A percentile compares a stretch with the other conserved stretches of the same genome.
These are phyloP conservation scores for Scaptodrosophila lebanonensis DNA, from an alignment of 1,140 invertebrate genomes.

Conservation along the genomic window DNA sequence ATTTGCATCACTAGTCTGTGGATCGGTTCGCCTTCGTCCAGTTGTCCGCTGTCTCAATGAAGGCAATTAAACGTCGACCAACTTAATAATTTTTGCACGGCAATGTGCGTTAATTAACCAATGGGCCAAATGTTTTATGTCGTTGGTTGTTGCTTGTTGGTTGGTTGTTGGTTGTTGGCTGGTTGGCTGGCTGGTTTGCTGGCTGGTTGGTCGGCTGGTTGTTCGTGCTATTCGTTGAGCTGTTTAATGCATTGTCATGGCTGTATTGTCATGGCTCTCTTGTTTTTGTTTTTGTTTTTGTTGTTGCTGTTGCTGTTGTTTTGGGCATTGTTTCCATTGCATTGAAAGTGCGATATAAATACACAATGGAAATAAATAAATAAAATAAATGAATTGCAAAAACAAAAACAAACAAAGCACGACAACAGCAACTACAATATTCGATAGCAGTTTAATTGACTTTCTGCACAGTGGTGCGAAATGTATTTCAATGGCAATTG, in stretches of 20 bases:
- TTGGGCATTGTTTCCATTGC: constrained; percentile 64
- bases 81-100: constrained; percentile 44
- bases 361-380: constrained; percentile 35
- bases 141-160: too few relatives aligned
- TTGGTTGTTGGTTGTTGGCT: too few relatives aligned
- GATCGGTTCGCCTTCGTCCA: too few relatives aligned
- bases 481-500: too few relatives aligned
- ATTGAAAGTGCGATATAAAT: constrained; percentile 44
- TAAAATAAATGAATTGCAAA: constrained; percentile 29
- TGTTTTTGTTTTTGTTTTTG: too few relatives aligned
- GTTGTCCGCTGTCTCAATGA: constrained; percentile 6
- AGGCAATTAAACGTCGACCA: constrained; percentile 38
- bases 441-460: constrained; percentile 59
- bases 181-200: too few relatives aligned
- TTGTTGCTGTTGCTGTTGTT: constrained; percentile 38
- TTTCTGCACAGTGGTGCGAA: constrained; percentile 7
- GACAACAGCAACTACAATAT: constrained; percentile 15
- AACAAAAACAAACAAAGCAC: constrained; percentile 28
- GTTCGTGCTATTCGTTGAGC: too few relatives aligned
- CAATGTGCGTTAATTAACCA: constrained; percentile 32
- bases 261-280: too few relatives aligned
- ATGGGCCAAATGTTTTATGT: neutral
- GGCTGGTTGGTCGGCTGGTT: too few relatives aligned
- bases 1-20: too few relatives aligned
- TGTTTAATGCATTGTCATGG: too few relatives aligned